phyloP scores from a whole-genome alignment of 2,113 vertebrate species.

The Dermatemys mawii region DNA sequence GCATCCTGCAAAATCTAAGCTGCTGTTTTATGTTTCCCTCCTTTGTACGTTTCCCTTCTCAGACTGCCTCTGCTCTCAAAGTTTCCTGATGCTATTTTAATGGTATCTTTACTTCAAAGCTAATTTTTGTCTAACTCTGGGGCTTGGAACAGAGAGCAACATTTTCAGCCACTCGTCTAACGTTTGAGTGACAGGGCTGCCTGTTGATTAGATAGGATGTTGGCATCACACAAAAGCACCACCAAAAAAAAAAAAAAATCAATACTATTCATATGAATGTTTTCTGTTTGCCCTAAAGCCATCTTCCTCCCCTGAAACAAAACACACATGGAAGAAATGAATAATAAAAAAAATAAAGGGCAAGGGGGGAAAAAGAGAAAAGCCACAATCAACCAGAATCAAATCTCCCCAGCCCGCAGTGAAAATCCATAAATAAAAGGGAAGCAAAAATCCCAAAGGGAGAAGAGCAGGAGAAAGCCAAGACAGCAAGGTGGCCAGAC shows the following conservation, averaged over 20 bases:
- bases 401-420: not conserved
- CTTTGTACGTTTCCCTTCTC: not conserved
- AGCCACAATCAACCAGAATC: not conserved
- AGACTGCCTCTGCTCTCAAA: not conserved
- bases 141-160: not conserved
- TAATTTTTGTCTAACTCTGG: not conserved
- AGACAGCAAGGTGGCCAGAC: not conserved
- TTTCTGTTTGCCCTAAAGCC: too few relatives aligned
- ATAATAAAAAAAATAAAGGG: not conserved
- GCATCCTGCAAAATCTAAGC: not conserved
- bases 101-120: not conserved
- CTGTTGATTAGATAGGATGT: not conserved
- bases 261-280: too few relatives aligned
- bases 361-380: not conserved
- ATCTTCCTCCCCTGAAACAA: not conserved
- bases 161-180: fast-evolving
- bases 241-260: not conserved
- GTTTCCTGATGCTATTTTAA: not conserved
- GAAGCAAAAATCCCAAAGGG: not conserved
- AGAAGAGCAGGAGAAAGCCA: not conserved
- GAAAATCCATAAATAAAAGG: not conserved
- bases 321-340: fast-evolving
- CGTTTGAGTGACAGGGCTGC: not conserved
- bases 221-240: not conserved
- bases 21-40: fast-evolving